Evolutionary conservation across 2,888 invertebrate genomes (phyloP).

Genomic region (Caenorhabditis panamensis): DNA sequence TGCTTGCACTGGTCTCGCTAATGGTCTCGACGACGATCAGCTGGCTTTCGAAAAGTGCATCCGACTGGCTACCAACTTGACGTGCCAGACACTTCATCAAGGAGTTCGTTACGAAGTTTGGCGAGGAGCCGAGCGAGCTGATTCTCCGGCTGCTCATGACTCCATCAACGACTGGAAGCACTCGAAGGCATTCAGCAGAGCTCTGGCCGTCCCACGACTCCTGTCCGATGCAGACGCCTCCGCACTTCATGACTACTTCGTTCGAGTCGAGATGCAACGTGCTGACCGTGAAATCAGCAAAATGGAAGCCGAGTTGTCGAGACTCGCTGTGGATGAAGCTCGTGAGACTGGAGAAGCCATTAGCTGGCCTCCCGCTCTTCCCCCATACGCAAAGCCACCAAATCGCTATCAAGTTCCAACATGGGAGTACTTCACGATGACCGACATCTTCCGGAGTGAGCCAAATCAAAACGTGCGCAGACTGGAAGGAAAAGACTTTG

Average conservation of each 20-base stretch:
- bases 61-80: slow-evolving; percentile 74
- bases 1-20: slow-evolving; percentile 68
- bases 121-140: slow-evolving; percentile 64
- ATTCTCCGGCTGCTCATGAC: slow-evolving; percentile 69
- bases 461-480: slow-evolving; percentile 87
- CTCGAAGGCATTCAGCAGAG: slow-evolving; percentile 68
- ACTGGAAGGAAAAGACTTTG: slow-evolving; percentile 82
- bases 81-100: slow-evolving; percentile 70
- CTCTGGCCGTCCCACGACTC: slow-evolving; percentile 82
- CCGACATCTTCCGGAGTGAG: slow-evolving; percentile 89
- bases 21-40: slow-evolving; percentile 68
- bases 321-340: slow-evolving; percentile 82
- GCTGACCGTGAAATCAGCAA: slow-evolving; percentile 49
- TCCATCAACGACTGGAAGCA: slow-evolving; percentile 65
- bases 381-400: slow-evolving; percentile 86
- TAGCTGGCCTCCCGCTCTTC: slow-evolving; percentile 88
- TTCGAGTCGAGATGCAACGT: slow-evolving; percentile 72
- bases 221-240: slow-evolving; percentile 82
- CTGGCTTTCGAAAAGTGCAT: slow-evolving; percentile 78
- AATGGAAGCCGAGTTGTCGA: slow-evolving; percentile 82
- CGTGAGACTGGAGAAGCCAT: slow-evolving; percentile 82
- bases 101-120: slow-evolving; percentile 65
- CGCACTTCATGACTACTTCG: slow-evolving; percentile 81
- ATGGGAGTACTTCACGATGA: slow-evolving; percentile 91
- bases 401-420: slow-evolving; percentile 86